Conservation (phyloP, 2,888 invertebrate species). For the Caenorhabditis sinica region DNA sequence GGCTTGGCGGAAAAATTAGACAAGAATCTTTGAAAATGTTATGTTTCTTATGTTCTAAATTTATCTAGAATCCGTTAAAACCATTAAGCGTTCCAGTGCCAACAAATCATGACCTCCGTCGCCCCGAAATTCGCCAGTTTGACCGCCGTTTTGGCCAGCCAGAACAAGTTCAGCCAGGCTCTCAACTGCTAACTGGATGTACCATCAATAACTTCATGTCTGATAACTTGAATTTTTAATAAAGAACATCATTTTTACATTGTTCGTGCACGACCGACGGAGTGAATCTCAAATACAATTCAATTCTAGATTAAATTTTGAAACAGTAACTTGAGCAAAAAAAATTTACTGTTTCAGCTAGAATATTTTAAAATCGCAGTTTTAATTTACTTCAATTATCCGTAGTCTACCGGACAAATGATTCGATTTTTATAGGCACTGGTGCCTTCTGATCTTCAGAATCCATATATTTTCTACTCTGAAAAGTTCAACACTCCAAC, state of each 20-base stretch:
- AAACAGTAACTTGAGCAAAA: too few species aligned
- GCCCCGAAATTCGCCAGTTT: slow-evolving; percentile 48
- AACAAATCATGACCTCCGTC: slow-evolving; percentile 43
- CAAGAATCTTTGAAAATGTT: not conserved
- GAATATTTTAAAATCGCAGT: too few species aligned
- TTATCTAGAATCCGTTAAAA: not conserved
- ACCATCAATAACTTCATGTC: not conserved
- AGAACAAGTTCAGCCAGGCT: slow-evolving; percentile 54
- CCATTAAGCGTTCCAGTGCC: slow-evolving; percentile 39
- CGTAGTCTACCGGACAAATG: too few species aligned
- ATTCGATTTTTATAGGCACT: too few species aligned
- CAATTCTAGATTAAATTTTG: too few species aligned
- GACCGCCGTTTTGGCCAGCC: slow-evolving; percentile 37
- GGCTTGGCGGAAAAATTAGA: not conserved
- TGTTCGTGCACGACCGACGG: too few species aligned
- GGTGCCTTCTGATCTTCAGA: too few species aligned
- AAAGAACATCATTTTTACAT: slow-evolving; percentile 11
- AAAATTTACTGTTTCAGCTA: too few species aligned
- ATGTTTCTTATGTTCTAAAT: not conserved
- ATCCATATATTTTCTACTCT: too few species aligned
- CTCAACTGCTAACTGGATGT: slow-evolving; percentile 26
- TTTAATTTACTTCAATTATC: too few species aligned
- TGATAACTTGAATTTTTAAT: not conserved
- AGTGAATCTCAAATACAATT: too few species aligned
- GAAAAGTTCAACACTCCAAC: too few species aligned